A percentile compares a stretch with the other conserved stretches of the same genome.
These are phyloP conservation scores for Aphelenchoides besseyi DNA, from an alignment of 1,140 invertebrate species.

Conservation along the genomic window DNA sequence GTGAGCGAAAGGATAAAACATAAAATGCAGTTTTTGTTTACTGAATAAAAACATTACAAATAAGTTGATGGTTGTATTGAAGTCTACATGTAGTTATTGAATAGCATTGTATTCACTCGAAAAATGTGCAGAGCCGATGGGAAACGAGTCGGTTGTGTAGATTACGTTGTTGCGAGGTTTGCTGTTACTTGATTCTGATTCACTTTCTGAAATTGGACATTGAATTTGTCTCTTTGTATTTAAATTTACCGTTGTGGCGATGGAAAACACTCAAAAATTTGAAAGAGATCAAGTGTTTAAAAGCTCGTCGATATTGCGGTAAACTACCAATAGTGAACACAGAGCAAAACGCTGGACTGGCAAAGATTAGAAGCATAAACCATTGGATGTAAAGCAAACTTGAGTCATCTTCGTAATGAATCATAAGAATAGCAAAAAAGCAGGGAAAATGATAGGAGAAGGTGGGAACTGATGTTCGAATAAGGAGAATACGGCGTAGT, in stretches of 20 bases:
- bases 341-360: neutral
- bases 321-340: neutral
- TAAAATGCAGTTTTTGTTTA: conserved; percentile 6
- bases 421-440: neutral
- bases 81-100: too few relatives aligned
- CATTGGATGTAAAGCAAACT: neutral
- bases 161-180: too few relatives aligned
- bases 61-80: too few relatives aligned
- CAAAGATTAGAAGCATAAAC: neutral
- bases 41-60: conserved; percentile 11
- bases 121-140: too few relatives aligned
- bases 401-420: neutral
- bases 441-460: neutral
- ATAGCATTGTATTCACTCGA: too few relatives aligned
- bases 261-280: neutral
- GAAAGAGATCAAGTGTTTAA: neutral
- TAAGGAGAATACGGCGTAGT: too few relatives aligned
- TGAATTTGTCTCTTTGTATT: too few relatives aligned
- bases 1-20: neutral
- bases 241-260: too few relatives aligned
- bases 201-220: too few relatives aligned
- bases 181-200: too few relatives aligned
- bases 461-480: neutral
- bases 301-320: neutral
- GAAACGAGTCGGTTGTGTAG: too few relatives aligned